Percentiles rank a stretch among this genome's conserved stretches.
Conservation (phyloP, 2,888 invertebrate species). For the Notodonta ziczac region DNA sequence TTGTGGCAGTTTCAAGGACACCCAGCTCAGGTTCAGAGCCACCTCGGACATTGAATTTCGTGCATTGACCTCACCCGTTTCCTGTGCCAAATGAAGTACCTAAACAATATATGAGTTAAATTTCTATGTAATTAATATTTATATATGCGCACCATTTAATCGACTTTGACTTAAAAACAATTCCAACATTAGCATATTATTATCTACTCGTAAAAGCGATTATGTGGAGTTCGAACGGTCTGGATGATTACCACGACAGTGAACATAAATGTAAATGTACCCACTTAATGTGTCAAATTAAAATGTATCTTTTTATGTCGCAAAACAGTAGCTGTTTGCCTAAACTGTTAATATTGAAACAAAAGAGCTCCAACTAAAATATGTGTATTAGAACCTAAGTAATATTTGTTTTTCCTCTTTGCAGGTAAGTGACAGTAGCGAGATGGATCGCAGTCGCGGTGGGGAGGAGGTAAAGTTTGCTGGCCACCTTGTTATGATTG, state of each 20-base stretch:
- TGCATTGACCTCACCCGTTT: constrained; percentile 76
- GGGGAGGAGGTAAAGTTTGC: constrained; percentile 59
- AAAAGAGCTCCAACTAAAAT: neutral
- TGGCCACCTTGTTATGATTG: constrained; percentile 69
- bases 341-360: constrained; percentile 8
- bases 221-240: constrained; percentile 56
- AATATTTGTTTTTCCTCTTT: constrained; percentile 55
- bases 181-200: constrained; percentile 64
- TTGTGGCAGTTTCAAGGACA: constrained; percentile 77
- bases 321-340: constrained; percentile 7
- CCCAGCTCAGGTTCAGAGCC: constrained; percentile 78
- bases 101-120: constrained; percentile 61
- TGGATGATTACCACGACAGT: constrained; percentile 42
- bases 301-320: constrained; percentile 11
- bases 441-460: constrained; percentile 15
- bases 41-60: constrained; percentile 77
- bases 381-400: constrained; percentile 10
- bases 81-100: constrained; percentile 72
- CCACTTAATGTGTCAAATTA: constrained; percentile 16
- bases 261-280: constrained; percentile 37
- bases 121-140: constrained; percentile 56
- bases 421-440: constrained; percentile 63
- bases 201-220: constrained; percentile 47
- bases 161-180: constrained; percentile 73
- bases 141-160: constrained; percentile 63